Evolutionary conservation across 2,888 invertebrate species (phyloP), one percentile per base, ranked within the genome.

Genomic region (Phytoseiulus persimilis): DNA sequence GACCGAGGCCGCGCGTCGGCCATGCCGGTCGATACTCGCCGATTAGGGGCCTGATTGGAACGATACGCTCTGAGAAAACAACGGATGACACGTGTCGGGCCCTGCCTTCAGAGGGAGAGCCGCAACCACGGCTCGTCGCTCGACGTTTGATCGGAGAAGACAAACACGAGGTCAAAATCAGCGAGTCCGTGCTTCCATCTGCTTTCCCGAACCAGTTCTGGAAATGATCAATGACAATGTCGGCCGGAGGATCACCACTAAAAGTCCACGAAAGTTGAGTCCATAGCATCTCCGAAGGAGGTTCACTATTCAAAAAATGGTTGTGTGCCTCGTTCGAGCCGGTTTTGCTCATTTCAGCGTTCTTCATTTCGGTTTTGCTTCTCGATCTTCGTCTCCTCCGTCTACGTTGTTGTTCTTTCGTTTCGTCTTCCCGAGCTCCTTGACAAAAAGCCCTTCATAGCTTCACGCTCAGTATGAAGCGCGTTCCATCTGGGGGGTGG

Each of bases 401-500:
- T 23, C 65, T 6, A 28, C 65, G 65, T 65, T 65, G 65, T 65
- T 65, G 28, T 65, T 65, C 65, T 28, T 28, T 65, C 65, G 65
- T 65, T 65, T 65, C 39, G 39, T 39, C 65, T 65, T 65, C 65
- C 18, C 18, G 65, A 65, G 18, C 65, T 65, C 18, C 65, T 65
- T 65, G 65, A 65, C 65, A 65, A 65, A 65, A 65, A 65, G 65
- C 65, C 65, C 11, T 65, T 65, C 65, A 65, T 65, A 65, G 65
- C 65, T 65, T 65, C 65, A 65, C 65, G 65, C 65, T 65, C 65
- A 65, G 65, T 65, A 65, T 65, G 65, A 65, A 18, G 65, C 65
- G 65, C 65, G 65, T 65, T 65, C 65, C 65, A 65, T 65, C 65
- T 65, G 65, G 65, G 65, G 65, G 65, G 65, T 65, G 65, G 65